phyloP scores from a whole-genome alignment of 2,888 invertebrate species.

The Amorpha juglandis region DNA sequence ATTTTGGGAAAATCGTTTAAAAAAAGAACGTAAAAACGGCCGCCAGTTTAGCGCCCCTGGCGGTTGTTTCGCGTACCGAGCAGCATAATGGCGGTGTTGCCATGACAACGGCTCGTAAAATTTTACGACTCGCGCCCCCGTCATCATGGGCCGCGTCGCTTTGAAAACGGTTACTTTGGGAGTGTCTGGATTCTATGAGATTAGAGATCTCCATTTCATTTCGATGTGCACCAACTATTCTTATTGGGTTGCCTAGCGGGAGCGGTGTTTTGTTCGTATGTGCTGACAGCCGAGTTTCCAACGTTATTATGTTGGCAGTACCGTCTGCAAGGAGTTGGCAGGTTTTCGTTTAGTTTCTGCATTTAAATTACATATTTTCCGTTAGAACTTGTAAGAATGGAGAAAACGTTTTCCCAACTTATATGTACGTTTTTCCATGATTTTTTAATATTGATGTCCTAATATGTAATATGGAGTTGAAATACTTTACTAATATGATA shows the following conservation, averaged over 20 bases:
- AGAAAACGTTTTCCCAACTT: neutral
- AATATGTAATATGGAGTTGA: neutral
- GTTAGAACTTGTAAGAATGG: neutral
- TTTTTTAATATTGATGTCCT: neutral
- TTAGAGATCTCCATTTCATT: conserved; percentile 40
- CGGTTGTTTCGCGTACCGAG: conserved; percentile 50
- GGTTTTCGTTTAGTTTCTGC: conserved; percentile 14
- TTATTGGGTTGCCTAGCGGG: conserved; percentile 27
- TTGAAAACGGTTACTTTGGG: conserved; percentile 60
- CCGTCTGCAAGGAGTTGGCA: neutral
- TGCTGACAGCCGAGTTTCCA: conserved; percentile 15
- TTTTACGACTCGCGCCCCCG: conserved; percentile 73
- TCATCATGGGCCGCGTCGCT: conserved; percentile 41
- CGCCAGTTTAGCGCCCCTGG: conserved; percentile 43
- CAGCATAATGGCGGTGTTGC: conserved; percentile 69
- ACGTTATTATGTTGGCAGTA: conserved; percentile 18
- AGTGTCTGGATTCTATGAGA: conserved; percentile 44
- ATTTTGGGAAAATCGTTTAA: conserved; percentile 24
- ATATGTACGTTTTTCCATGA: neutral
- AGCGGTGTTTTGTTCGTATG: conserved; percentile 27
- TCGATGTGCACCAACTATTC: conserved; percentile 36
- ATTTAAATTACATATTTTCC: conserved; percentile 18
- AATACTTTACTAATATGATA: neutral
- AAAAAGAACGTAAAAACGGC: conserved; percentile 34
- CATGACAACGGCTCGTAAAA: conserved; percentile 75